Evolutionary conservation across 2,888 invertebrate species (phyloP).

Genomic region (Lucinisca nassula): DNA sequence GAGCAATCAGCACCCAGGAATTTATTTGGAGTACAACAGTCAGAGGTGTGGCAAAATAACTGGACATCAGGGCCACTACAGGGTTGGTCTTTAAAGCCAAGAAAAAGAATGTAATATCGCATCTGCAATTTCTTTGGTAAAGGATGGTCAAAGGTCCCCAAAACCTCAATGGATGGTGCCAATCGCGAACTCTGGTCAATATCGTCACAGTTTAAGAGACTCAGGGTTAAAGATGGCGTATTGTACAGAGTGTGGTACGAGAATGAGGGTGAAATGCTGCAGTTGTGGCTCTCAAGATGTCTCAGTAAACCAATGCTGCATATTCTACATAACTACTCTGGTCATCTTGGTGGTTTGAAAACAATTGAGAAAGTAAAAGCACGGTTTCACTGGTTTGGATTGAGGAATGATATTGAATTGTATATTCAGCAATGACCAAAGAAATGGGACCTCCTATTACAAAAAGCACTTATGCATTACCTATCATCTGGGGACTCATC

Average conservation of each 20-base stretch:
- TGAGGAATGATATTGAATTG: slow-evolving; percentile 13
- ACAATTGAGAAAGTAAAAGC: slow-evolving; percentile 9
- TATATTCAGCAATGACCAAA: not conserved
- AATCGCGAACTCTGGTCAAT: slow-evolving; percentile 18
- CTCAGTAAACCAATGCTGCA: not conserved
- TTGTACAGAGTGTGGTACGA: slow-evolving; percentile 15
- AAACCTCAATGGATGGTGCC: not conserved
- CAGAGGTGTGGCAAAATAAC: slow-evolving; percentile 1
- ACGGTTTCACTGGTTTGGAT: slow-evolving; percentile 14
- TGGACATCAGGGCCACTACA: slow-evolving; percentile 6
- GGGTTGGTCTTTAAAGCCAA: not conserved
- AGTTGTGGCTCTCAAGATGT: not conserved
- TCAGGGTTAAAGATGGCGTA: not conserved
- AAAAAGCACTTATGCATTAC: slow-evolving; percentile 21
- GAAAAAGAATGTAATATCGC: not conserved
- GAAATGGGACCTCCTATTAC: not conserved
- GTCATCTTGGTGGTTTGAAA: slow-evolving; percentile 1
- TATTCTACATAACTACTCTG: slow-evolving; percentile 7
- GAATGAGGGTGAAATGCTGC: not conserved
- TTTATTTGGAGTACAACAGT: not conserved
- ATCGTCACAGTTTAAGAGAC: slow-evolving; percentile 16
- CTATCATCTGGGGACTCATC: slow-evolving; percentile 12
- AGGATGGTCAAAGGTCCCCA: not conserved
- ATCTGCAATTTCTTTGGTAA: not conserved
- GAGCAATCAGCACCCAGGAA: no score